These are phyloP conservation scores for Ceryle rudis DNA, from an alignment of 2,797 vertebrate species.

Conservation along the genomic window DNA sequence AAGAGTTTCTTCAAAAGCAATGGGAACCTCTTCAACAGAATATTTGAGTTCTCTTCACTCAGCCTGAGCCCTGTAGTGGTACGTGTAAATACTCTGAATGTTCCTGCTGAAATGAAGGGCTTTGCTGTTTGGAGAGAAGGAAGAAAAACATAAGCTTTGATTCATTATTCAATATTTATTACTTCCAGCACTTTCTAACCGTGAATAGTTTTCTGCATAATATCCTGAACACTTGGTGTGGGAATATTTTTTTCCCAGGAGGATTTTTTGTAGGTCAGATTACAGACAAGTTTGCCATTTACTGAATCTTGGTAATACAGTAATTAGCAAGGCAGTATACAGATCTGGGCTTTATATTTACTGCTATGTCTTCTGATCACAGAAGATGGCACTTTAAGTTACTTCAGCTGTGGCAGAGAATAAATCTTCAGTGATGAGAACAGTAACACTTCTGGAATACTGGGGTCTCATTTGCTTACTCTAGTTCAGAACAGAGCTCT, in stretches of 20 bases:
- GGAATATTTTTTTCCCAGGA: neutral
- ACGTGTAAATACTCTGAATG: neutral
- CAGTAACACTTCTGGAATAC: neutral
- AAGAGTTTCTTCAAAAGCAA: neutral
- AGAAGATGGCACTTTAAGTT: neutral
- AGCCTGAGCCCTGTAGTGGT: neutral
- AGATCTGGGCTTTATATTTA: neutral
- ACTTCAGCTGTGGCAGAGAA: neutral
- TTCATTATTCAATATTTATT: neutral
- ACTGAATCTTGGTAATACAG: neutral
- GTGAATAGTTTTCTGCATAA: neutral
- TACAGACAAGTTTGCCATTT: neutral
- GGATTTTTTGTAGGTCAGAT: neutral
- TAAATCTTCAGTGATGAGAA: neutral
- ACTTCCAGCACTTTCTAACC: neutral
- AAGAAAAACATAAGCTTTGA: neutral
- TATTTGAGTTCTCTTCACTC: neutral
- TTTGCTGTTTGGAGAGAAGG: neutral
- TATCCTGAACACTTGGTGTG: neutral
- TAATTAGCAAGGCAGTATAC: neutral
- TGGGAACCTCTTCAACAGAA: neutral
- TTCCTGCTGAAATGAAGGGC: neutral
- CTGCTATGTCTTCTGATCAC: neutral
- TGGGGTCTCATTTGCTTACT: neutral
- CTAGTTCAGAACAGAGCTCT: neutral